These are phyloP conservation scores for Pedicia rivosa DNA, from an alignment of 2,888 invertebrate genomes.

Conservation along the genomic window DNA sequence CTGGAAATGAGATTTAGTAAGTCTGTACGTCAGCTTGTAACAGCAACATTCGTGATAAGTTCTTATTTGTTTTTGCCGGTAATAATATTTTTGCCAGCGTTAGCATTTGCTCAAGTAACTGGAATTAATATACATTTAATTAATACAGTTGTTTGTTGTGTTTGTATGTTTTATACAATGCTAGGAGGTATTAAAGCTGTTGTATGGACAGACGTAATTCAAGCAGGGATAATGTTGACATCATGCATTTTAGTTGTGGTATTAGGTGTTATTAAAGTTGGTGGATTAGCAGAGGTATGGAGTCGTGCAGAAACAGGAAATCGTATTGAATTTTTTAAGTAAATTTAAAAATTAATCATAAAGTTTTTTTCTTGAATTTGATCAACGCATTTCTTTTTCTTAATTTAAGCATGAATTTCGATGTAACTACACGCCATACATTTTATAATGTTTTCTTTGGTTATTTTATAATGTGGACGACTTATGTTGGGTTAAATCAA, in stretches of 20 bases:
- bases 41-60: constrained; percentile 21
- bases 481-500: constrained; percentile 51
- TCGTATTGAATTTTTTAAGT: constrained; percentile 28
- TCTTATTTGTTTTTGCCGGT: constrained; percentile 23
- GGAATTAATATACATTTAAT: constrained; percentile 38
- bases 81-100: constrained; percentile 23
- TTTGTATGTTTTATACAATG: constrained; percentile 42
- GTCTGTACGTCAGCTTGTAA: constrained; percentile 20
- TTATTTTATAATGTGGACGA: constrained; percentile 40
- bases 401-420: constrained; percentile 36
- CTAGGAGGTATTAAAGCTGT: constrained; percentile 36
- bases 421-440: constrained; percentile 43
- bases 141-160: constrained; percentile 33
- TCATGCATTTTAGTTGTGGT: constrained; percentile 27
- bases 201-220: constrained; percentile 36
- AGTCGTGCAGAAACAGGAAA: constrained; percentile 23
- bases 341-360: constrained; percentile 8
- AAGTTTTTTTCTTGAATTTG: neutral
- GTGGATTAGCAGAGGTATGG: constrained; percentile 27
- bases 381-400: neutral
- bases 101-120: constrained; percentile 33
- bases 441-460: constrained; percentile 45
- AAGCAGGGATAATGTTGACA: constrained; percentile 28
- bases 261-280: constrained; percentile 26
- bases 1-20: constrained; percentile 24